Conservation (phyloP, 1,140 invertebrate species). For the Oreohelix idahoensis region DNA sequence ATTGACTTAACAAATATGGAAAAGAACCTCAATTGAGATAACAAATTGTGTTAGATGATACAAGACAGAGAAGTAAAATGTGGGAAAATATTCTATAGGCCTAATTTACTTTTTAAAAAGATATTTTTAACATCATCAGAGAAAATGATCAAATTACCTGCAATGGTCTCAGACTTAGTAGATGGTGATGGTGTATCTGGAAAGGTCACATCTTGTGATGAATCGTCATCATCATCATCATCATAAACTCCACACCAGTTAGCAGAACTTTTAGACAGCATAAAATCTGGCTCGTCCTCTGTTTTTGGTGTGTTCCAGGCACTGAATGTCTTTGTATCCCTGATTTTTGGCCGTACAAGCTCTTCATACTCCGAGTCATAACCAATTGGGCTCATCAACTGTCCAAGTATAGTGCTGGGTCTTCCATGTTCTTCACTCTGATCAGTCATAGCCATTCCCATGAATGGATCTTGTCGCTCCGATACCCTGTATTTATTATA, state of each 20-base stretch:
- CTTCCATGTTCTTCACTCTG: background rate
- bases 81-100: too few species aligned
- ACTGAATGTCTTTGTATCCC: conserved; percentile 12
- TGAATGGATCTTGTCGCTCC: conserved; percentile 27
- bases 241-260: background rate
- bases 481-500: conserved; percentile 17
- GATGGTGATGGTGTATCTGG: conserved; percentile 34
- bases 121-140: too few species aligned
- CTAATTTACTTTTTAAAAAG: too few species aligned
- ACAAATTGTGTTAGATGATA: too few species aligned
- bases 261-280: background rate
- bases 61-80: too few species aligned
- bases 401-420: background rate
- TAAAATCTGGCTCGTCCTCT: background rate
- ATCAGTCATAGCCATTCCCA: background rate
- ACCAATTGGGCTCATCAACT: background rate
- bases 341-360: background rate
- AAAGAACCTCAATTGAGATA: too few species aligned
- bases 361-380: background rate
- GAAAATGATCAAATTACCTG: conserved; percentile 7
- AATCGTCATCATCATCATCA: conserved; percentile 4
- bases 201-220: background rate
- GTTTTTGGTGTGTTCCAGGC: conserved; percentile 28
- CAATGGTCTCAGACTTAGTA: background rate
- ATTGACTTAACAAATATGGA: too few species aligned